A percentile compares a stretch with the other conserved stretches of the same genome.
These are phyloP conservation scores for Lonchura striata DNA, from an alignment of 2,113 vertebrate species.

Conservation along the genomic window DNA sequence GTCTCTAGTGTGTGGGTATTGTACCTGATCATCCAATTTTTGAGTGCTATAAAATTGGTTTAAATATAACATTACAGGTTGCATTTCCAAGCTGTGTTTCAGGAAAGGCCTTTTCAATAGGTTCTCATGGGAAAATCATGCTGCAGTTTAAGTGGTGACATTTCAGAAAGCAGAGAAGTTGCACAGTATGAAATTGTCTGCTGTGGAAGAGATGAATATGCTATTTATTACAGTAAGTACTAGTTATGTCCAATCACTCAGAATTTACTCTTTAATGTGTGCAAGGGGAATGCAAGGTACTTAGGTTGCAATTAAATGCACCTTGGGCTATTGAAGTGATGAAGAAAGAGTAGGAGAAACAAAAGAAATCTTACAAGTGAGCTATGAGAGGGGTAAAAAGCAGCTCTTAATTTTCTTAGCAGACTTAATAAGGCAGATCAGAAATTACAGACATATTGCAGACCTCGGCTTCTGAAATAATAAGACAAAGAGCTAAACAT, in stretches of 20 bases:
- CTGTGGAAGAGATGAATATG: conserved; percentile 39
- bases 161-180: conserved; percentile 13
- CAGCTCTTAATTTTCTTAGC: neutral
- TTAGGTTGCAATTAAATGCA: conserved; percentile 57
- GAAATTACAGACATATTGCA: neutral
- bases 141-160: conserved; percentile 8
- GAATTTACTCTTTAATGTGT: conserved; percentile 16
- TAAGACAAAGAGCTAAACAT: neutral
- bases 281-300: neutral
- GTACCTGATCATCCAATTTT: neutral
- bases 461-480: neutral
- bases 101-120: conserved; percentile 16
- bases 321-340: neutral
- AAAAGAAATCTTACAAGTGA: neutral
- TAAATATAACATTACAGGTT: neutral
- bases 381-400: neutral
- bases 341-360: conserved; percentile 9
- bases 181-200: conserved; percentile 16
- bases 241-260: conserved; percentile 40
- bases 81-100: conserved; percentile 1
- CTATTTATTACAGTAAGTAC: conserved; percentile 38
- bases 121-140: conserved; percentile 39
- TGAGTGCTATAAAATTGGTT: conserved; percentile 22
- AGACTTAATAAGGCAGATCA: neutral
- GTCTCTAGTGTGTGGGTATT: neutral